phyloP scores from a whole-genome alignment of 2,113 vertebrate genomes.

The Colinus virginianus region DNA sequence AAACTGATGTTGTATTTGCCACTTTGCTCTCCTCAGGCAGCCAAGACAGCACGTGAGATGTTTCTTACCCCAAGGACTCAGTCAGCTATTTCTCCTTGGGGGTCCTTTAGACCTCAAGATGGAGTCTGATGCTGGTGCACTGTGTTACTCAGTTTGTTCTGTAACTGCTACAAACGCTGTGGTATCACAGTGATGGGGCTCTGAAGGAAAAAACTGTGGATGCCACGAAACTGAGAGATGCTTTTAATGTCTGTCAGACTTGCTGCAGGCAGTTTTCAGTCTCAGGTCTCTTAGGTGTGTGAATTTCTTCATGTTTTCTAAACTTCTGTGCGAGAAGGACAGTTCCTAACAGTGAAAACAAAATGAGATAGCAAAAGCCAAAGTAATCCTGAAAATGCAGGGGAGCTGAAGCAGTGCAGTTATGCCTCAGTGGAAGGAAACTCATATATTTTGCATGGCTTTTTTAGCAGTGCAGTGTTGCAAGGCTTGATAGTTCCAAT shows the following conservation, averaged over 20 bases:
- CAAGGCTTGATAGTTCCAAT: neutral
- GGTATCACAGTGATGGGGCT: neutral
- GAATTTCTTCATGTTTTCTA: neutral
- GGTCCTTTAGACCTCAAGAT: neutral
- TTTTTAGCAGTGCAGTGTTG: neutral
- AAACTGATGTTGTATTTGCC: neutral
- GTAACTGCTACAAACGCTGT: neutral
- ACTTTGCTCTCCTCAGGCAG: neutral
- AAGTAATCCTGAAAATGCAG: neutral
- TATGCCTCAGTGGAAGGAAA: neutral
- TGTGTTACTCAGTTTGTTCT: neutral
- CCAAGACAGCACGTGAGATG: neutral
- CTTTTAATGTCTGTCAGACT: neutral
- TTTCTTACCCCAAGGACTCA: neutral
- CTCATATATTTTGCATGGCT: fast-evolving
- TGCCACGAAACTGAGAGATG: neutral
- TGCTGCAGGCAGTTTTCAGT: neutral
- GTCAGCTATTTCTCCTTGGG: neutral
- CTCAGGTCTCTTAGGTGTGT: neutral
- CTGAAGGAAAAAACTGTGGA: neutral
- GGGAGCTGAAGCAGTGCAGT: neutral
- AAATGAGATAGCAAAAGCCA: neutral
- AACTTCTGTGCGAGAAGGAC: neutral
- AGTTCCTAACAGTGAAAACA: neutral
- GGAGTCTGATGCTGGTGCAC: neutral